These are phyloP conservation scores for Antheraea mylitta DNA, from an alignment of 1,140 invertebrate species.

Conservation along the genomic window DNA sequence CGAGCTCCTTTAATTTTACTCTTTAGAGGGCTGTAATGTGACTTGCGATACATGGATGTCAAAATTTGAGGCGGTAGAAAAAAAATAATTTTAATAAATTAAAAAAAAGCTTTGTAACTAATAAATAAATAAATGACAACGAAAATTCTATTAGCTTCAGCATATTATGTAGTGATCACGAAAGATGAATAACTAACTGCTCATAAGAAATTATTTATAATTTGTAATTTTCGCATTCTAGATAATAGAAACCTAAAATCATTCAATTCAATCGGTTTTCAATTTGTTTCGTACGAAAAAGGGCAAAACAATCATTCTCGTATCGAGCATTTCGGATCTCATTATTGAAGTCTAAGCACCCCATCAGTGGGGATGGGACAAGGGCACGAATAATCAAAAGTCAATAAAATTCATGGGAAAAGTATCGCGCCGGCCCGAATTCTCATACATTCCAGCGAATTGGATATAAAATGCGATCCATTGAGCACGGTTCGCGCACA, in stretches of 20 bases:
- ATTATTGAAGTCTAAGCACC: slow-evolving; percentile 23
- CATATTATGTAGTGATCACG: too few relatives aligned
- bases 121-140: too few relatives aligned
- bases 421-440: slow-evolving; percentile 11
- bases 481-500: slow-evolving; percentile 25
- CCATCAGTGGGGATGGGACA: slow-evolving; percentile 14
- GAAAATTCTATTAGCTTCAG: too few relatives aligned
- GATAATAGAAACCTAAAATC: background rate
- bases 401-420: slow-evolving; percentile 32
- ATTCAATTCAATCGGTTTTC: slow-evolving; percentile 7
- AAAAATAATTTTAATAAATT: too few relatives aligned
- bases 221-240: too few relatives aligned
- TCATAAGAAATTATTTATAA: too few relatives aligned
- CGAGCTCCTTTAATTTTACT: too few relatives aligned
- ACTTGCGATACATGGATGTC: too few relatives aligned
- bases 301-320: slow-evolving; percentile 2
- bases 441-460: slow-evolving; percentile 19
- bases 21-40: too few relatives aligned
- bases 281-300: background rate
- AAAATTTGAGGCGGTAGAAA: too few relatives aligned
- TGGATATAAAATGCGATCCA: slow-evolving; percentile 28
- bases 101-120: too few relatives aligned
- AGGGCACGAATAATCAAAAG: slow-evolving; percentile 31
- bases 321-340: slow-evolving; percentile 19
- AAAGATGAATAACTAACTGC: too few relatives aligned